Evolutionary conservation across 2,797 vertebrate genomes (phyloP), one percentile per base, ranked within the genome.

Genomic region (Fundulus diaphanus): DNA sequence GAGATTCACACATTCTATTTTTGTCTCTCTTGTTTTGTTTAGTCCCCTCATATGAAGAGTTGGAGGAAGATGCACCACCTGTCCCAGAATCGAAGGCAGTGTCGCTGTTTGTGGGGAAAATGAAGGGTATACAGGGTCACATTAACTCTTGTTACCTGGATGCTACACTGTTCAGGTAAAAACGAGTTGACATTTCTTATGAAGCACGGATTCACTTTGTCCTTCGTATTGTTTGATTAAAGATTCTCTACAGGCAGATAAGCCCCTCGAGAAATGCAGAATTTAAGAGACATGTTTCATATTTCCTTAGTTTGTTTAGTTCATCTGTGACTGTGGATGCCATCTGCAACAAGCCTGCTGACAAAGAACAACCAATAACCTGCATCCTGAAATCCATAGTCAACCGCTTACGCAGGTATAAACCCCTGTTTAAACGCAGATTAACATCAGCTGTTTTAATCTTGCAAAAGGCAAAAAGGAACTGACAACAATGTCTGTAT

Each of bases 61-160:
- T 51, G 0, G 85, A 75, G 1, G 94, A 92, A 52, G 85, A 95
- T 56, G 87, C 82, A 0, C 87, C 92, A 5, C 96, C 95, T 35
- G 76, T 95, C 48, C 79, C 88, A 35, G 95, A 96, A 73, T 90
- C 91, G 0, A 75, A 95, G 52, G 94, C 72, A 13, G 72, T 87
- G 59, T 84, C 91, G 44, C 80, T 94, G 85, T 86, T 96, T 33
- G 91, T 94, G 57, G 96, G 96, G 20, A 91, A 68, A 83, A 96
- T 95, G 94, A 96, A 93, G 77, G 96, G 96, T 52, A 96, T 96
- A 80, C 96, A 96, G 78, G 96, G 96, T 44, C 95, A 96, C 75
- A 91, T 93, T 81, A 96, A 96, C 85, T 96, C 96, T 68, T 96
- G 96, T 82, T 96, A 96, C 83, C 92, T 96, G 13, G 96, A 96